Percentiles rank a stretch among this genome's conserved stretches.
Conservation (phyloP, 2,797 vertebrate genomes). For the Cynodonichthys magdalenae region DNA sequence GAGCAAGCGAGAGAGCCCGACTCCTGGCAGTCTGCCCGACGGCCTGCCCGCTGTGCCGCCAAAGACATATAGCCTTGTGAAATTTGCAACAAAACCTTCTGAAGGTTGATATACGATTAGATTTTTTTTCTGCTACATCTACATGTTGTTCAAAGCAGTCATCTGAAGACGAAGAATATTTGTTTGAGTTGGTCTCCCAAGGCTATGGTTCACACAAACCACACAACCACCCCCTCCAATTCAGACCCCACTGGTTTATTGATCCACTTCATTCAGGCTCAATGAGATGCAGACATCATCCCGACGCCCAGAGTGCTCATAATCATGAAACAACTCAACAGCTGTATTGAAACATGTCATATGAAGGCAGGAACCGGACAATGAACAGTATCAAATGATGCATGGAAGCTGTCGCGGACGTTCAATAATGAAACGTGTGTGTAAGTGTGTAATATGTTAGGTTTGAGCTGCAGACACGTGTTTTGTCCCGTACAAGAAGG, state of each 20-base stretch:
- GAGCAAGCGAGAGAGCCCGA: conserved; percentile 57
- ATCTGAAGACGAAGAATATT: conserved; percentile 18
- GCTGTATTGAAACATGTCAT: conserved; percentile 63
- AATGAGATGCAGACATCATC: conserved; percentile 80
- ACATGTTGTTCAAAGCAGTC: conserved; percentile 41
- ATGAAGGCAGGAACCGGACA: conserved; percentile 73
- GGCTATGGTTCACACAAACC: conserved; percentile 52
- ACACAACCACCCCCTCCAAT: conserved; percentile 47
- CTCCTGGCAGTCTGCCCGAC: conserved; percentile 45
- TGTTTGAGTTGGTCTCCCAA: conserved; percentile 62
- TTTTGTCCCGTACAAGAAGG: conserved; percentile 17
- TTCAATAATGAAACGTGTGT: conserved; percentile 63
- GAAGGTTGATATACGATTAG: conserved; percentile 44
- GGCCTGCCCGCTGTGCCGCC: conserved; percentile 56
- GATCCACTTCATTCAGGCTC: conserved; percentile 77
- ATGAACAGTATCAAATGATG: conserved; percentile 77
- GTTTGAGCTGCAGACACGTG: conserved; percentile 29
- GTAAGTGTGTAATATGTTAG: conserved; percentile 35
- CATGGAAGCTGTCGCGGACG: conserved; percentile 70
- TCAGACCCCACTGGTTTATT: conserved; percentile 75
- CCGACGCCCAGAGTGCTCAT: conserved; percentile 65
- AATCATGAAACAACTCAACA: conserved; percentile 76
- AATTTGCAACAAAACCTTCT: conserved; percentile 53
- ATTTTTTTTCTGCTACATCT: conserved; percentile 16
- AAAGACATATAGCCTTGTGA: conserved; percentile 68